Conservation (phyloP, 2,113 vertebrate genomes). For the Anseranas semipalmata region DNA sequence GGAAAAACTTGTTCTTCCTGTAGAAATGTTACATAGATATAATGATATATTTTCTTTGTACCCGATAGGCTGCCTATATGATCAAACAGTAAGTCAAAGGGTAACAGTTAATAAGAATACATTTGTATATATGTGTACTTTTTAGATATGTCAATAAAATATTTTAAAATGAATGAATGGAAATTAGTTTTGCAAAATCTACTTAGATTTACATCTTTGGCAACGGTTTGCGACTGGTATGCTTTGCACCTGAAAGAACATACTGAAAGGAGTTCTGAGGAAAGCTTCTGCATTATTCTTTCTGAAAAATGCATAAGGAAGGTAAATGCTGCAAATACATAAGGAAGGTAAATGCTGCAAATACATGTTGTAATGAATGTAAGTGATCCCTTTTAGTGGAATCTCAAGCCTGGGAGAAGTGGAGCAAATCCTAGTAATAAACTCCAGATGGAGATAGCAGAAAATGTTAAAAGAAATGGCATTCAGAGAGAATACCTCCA, state of each 20-base stretch:
- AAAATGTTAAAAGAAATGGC: neutral
- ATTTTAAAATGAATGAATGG: neutral
- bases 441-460: neutral
- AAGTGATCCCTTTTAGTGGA: conserved; percentile 2
- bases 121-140: neutral
- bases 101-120: neutral
- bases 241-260: neutral
- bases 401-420: neutral
- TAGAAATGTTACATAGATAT: neutral
- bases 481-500: neutral
- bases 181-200: neutral
- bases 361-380: neutral
- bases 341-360: neutral
- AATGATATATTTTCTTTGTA: neutral
- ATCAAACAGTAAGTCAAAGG: neutral
- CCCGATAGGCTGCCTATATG: neutral
- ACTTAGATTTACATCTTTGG: neutral
- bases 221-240: neutral
- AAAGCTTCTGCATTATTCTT: neutral
- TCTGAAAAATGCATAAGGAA: neutral
- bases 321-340: neutral
- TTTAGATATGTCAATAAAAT: neutral
- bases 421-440: neutral
- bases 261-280: neutral
- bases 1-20: neutral